Percentiles rank a stretch among this genome's conserved stretches.
phyloP scores from a whole-genome alignment of 2,797 vertebrate species.

The Argya squamiceps region DNA sequence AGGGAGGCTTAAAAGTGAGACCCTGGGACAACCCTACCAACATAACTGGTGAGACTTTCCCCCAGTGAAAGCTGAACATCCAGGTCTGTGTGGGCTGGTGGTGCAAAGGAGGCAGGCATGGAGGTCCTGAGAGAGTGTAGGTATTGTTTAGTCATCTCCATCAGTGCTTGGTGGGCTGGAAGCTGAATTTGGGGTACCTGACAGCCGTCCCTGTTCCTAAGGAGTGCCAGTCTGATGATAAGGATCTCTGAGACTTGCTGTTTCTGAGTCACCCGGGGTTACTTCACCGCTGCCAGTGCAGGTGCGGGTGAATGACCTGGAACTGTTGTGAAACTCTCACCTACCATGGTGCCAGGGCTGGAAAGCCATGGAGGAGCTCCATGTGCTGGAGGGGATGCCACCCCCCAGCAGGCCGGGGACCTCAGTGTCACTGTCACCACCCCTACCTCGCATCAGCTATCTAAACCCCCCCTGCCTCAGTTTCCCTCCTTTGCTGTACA shows the following conservation, averaged over 20 bases:
- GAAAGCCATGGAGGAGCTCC: neutral
- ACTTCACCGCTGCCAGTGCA: neutral
- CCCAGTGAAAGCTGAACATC: neutral
- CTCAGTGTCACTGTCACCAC: fast-evolving
- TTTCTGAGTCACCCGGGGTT: neutral
- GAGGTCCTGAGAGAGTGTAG: neutral
- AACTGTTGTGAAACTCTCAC: constrained; percentile 6
- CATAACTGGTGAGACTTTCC: neutral
- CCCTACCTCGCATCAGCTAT: fast-evolving
- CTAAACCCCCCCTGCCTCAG: neutral
- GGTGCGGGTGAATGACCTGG: neutral
- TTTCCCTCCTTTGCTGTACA: neutral
- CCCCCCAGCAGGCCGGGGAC: fast-evolving
- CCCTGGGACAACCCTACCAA: neutral
- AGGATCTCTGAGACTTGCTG: neutral
- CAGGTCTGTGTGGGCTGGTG: fast-evolving
- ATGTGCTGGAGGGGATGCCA: fast-evolving
- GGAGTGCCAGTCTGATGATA: neutral
- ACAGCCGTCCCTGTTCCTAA: fast-evolving
- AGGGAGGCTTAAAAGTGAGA: neutral
- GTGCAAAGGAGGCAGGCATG: neutral
- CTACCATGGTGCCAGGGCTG: neutral
- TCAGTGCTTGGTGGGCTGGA: neutral
- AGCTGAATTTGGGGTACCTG: neutral
- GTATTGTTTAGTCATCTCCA: neutral